Base-by-base conservation (phyloP, 92 coral and sea anemone genomes). In the Heteractis magnifica region DNA sequence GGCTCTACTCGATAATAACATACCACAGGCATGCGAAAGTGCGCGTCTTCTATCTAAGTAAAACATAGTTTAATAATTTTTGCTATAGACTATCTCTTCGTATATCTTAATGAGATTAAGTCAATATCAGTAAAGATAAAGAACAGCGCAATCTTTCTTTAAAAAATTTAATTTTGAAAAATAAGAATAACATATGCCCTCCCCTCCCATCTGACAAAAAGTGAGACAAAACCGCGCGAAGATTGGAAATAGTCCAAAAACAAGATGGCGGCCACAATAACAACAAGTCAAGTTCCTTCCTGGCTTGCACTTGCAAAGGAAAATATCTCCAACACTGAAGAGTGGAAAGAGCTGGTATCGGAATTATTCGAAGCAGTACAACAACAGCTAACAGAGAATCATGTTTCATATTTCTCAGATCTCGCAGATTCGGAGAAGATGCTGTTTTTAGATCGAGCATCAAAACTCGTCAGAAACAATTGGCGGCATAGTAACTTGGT, bases 381-480 rank as follows among this genome's bases (percentile, higher is more conserved):
- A 87, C 97, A 93, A 34, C 97, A 93, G 84, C 93, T 93, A 59
- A 79, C 92, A 11, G 97, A 93, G 49, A 93, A 84, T 75, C 97
- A 85, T 59, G 91, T 92, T 26, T 91, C 94, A 23, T 87, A 84
- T 84, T 93, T 93, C 86, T 86, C 94, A 78, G 95, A 91, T 82
- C 93, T 93, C 78, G 87, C 91, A 8, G 94, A 93, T 78, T 82
- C 94, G 49, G 97, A 93, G 86, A 93, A 93, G 87, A 75, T 83
- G 65, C 23, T 93, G 79, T 93, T 93, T 80, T 92, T 93, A 70
- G 94, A 93, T 68, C 94, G 97, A 75, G 97, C 97, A 19, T 91
- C 93, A 16, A 93, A 87, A 72, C 95, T 93, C 11, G 90, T 93
- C 34, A 86, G 87, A 77, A 86, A 68, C 56, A 87, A 91, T 71